These are phyloP conservation scores for Germaria angustata DNA, from an alignment of 2,888 invertebrate species.

Conservation along the genomic window DNA sequence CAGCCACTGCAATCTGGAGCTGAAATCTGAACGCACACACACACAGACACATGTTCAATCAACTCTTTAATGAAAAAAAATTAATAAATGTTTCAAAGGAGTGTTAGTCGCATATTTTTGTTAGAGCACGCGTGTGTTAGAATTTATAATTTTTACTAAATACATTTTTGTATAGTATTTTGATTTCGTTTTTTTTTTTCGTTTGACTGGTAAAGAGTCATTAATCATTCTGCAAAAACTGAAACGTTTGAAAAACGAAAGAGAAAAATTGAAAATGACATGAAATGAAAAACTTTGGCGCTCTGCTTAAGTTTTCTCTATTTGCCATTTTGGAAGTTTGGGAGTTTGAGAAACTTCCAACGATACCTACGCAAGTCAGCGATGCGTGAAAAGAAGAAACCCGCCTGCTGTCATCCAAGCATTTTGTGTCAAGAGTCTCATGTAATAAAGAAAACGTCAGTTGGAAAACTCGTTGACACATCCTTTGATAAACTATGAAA, in stretches of 20 bases:
- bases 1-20: background rate
- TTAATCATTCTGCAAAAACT: conserved; percentile 59
- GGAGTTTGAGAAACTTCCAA: background rate
- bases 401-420: conserved; percentile 63
- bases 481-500: conserved; percentile 38
- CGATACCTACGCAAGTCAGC: conserved; percentile 58
- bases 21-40: background rate
- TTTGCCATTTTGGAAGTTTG: background rate
- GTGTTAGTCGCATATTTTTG: conserved; percentile 34
- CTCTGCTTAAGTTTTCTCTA: background rate
- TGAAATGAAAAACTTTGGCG: conserved; percentile 23
- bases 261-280: conserved; percentile 52
- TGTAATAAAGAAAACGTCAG: conserved; percentile 36
- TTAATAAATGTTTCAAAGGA: conserved; percentile 46
- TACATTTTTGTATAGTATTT: conserved; percentile 37
- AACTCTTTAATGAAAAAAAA: conserved; percentile 15
- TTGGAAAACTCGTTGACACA: conserved; percentile 61
- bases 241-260: conserved; percentile 8
- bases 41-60: background rate
- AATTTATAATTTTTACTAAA: conserved; percentile 15
- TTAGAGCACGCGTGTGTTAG: background rate
- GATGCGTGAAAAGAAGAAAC: conserved; percentile 55
- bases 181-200: background rate
- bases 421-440: conserved; percentile 37
- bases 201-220: conserved; percentile 34